Base-by-base conservation (phyloP, 2,888 invertebrate genomes). In the Drosophila yooni region DNA sequence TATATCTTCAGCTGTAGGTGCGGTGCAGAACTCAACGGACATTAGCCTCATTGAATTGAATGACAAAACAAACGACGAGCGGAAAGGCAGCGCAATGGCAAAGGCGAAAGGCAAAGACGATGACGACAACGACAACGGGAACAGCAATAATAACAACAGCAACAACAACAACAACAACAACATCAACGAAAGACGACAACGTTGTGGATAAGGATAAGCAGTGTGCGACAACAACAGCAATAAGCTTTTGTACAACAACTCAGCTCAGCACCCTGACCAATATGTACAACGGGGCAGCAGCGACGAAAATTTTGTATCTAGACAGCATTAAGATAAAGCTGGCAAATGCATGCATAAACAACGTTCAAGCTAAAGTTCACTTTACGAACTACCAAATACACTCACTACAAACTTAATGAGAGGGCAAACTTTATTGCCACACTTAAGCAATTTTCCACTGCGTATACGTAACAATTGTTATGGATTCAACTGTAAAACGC, bases 31-130 rank as follows among this genome's bases (percentile, higher is more conserved):
- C 91, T 90, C 89, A 91, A 86, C 91, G 91, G 91, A 91, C 91
- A 91, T 91, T 91, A 91, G 92, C 91, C 91, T 91, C 91, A 92
- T 91, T 91, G 91, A 92, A 90, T 89, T 88, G 90, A 89, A 88
- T 88, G 88, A 90, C 88, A 91, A 88, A 88, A 88, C 88, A 91
- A 88, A 90, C 91, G 87, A 88, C 88, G 82, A 85, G 74, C 82
- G 69, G 81, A 83, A 81, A 78, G 71, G 66, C 84, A 72, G 51
- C 60, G 64, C 71, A 63, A 72, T 73, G 57, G 81, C 67, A 74
- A 74, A 62, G 80, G 57, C 70, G 62, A 78, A 81, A 62, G 65
- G 72, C 73, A 83, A 81, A 65, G 62, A 36, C 54, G 54, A 74
- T 54, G 73, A 48, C 56, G 57, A 65, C 79, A 59, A 66, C 34